Evolutionary conservation across 2,113 vertebrate genomes (phyloP).

Genomic region (Hyaena hyaena): DNA sequence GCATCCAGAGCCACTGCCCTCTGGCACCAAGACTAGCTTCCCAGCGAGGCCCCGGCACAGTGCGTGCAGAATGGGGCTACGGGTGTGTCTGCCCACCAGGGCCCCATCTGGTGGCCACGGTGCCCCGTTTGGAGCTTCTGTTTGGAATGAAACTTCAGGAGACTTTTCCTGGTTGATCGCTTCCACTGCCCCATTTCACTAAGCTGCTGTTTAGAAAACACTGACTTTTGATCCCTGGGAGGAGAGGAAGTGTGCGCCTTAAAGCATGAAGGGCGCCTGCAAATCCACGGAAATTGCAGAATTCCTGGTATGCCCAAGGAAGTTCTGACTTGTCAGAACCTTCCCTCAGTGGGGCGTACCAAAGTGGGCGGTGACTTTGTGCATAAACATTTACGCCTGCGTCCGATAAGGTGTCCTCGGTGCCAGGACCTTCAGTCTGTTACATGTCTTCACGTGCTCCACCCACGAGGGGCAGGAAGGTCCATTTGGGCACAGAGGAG

Average conservation of each 20-base stretch:
- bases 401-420: background rate
- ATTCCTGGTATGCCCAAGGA: background rate
- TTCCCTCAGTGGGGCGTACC: background rate
- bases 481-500: fast-evolving
- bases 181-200: background rate
- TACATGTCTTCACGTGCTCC: background rate
- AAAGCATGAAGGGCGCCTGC: background rate
- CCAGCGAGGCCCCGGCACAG: fast-evolving
- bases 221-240: no score
- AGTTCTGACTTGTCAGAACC: background rate
- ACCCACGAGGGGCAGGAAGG: fast-evolving
- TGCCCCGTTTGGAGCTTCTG: background rate
- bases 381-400: background rate
- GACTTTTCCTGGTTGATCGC: background rate
- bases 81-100: no score
- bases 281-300: background rate
- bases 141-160: background rate
- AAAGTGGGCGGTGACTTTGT: background rate
- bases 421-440: background rate
- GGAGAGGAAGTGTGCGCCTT: background rate
- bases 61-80: fast-evolving
- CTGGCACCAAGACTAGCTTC: background rate
- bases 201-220: background rate
- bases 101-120: fast-evolving
- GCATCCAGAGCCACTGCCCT: background rate